Percentiles rank a stretch among this genome's conserved stretches.
Conservation (phyloP, 2,888 invertebrate species). For the Drosophila prolongata region DNA sequence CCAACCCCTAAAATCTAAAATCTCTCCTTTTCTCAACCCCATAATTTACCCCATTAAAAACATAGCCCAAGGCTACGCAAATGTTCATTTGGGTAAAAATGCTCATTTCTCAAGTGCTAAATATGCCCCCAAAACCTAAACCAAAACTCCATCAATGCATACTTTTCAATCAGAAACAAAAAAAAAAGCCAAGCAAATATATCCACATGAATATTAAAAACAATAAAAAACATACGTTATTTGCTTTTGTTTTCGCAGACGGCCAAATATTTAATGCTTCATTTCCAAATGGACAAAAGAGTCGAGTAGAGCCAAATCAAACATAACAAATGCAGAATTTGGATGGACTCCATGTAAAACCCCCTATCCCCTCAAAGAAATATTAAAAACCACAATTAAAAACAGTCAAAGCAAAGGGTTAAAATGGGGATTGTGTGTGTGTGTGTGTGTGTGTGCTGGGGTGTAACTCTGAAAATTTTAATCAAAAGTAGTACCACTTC, state of each 20-base stretch:
- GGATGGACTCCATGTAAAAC: neutral
- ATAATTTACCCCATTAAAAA: constrained; percentile 1
- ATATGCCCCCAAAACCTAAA: constrained; percentile 47
- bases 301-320: constrained; percentile 47
- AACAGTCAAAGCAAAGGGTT: constrained; percentile 39
- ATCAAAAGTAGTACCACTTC: constrained; percentile 82
- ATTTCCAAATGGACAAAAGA: constrained; percentile 48
- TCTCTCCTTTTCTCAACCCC: neutral
- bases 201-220: constrained; percentile 69
- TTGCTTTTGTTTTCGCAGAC: constrained; percentile 62
- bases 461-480: constrained; percentile 64
- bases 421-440: no score
- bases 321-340: constrained; percentile 47
- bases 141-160: constrained; percentile 18
- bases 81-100: constrained; percentile 73
- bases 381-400: constrained; percentile 80
- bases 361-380: constrained; percentile 18
- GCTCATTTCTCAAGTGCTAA: constrained; percentile 75
- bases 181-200: neutral
- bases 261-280: constrained; percentile 72
- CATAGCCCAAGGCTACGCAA: constrained; percentile 66
- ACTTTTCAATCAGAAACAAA: constrained; percentile 4
- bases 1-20: neutral
- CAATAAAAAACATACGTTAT: constrained; percentile 69
- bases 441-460: neutral